These are phyloP conservation scores for Perognathus longimembris DNA, from an alignment of 2,113 vertebrate species.

Conservation along the genomic window DNA sequence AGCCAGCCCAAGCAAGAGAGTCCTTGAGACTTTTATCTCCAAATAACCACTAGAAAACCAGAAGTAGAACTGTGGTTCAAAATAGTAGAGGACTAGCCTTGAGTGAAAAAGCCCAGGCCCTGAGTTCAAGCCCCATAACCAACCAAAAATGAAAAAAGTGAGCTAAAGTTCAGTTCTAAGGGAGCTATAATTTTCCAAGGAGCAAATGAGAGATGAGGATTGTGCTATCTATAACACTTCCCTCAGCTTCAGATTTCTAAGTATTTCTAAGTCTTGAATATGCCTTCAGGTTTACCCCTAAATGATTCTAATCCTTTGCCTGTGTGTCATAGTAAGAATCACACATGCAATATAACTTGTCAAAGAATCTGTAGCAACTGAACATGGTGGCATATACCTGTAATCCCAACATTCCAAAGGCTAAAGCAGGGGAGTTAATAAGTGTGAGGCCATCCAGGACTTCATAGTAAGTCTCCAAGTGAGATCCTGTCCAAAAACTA, in stretches of 20 bases:
- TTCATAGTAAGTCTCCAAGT: neutral
- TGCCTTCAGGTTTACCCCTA: neutral
- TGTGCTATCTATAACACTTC: neutral
- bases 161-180: neutral
- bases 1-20: too few species aligned
- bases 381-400: neutral
- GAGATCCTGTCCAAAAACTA: neutral
- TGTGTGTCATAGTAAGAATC: neutral
- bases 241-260: neutral
- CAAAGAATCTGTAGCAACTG: neutral
- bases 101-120: too few species aligned
- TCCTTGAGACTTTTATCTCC: too few species aligned
- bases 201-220: neutral
- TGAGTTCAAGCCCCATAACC: too few species aligned
- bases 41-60: too few species aligned
- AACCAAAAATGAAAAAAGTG: neutral
- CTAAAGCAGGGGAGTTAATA: neutral
- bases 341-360: accelerated
- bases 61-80: too few species aligned
- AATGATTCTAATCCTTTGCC: neutral
- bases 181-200: neutral
- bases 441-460: neutral
- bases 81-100: too few species aligned
- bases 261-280: neutral
- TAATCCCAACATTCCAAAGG: neutral